Base-by-base conservation (phyloP, 1,140 invertebrate species). In the Rhyzopertha dominica region DNA sequence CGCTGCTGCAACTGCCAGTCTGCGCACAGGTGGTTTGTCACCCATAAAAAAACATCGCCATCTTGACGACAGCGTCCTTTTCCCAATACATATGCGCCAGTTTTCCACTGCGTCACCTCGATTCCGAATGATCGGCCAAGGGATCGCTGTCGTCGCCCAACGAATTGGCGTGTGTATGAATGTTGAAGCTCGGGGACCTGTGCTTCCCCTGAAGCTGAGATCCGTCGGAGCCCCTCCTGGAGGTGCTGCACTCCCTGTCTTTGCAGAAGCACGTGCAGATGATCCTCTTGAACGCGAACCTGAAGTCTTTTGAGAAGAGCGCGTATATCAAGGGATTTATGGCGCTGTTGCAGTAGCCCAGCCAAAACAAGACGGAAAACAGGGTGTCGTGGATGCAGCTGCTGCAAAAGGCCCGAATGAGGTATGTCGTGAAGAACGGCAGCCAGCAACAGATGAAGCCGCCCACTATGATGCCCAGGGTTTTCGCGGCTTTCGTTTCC, bases 291-390 rank as follows among this genome's bases (percentile, higher is more conserved):
- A 95, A 95, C 10, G 91, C 92, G 59, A 84, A 85, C 49, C 90
- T 79, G 67, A 95, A 96, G 67, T 93, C 90, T 65, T 89, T 87
- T 56, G 88, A 92, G 68, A 95, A 94, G 31, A 93, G 75, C 5
- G 90, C 90, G 64, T 95, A 96, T 51, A 92, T 90, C 56, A 87
- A 79, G 1, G 93, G 94, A 66, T 96, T 97, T 47, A 95, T 84
- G 16, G 92, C 91, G 8, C 88, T 94, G 68, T 98, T 98, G 65
- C 90, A 91, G 67, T 98, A 98, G 1, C 95, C 95, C 17, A 98
- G 75, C 93, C 94, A 98, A 69, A 96, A 97, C 5, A 96, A 79
- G 1, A 96, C 79, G 26, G 87, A 93, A 69, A 96, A 93, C 23
- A 91, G 70, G 29, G 87, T 75, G 1, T 81, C 79, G 39, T 85